A percentile compares a stretch with the other conserved stretches of the same genome.
Evolutionary conservation across 2,797 vertebrate species (phyloP).

Genomic region (Kryptopterus vitreolus): DNA sequence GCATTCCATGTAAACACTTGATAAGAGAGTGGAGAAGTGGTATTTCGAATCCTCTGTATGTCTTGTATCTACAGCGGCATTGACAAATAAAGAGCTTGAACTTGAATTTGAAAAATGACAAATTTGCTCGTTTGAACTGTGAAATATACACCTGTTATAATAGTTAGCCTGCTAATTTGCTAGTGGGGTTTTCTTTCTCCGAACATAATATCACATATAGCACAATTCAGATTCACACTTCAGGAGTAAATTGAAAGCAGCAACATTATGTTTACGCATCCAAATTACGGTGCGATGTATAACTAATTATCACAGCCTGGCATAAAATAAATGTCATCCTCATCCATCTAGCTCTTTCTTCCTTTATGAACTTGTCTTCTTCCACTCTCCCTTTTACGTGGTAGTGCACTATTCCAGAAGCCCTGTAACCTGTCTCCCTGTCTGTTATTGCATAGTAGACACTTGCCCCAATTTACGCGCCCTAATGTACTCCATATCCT

Average conservation of each 20-base stretch:
- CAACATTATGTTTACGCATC: neutral
- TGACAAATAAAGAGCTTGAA: too few relatives aligned
- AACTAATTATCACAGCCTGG: neutral
- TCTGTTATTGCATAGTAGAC: slow-evolving; percentile 39
- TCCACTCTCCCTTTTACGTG: slow-evolving; percentile 31
- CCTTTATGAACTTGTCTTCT: slow-evolving; percentile 5
- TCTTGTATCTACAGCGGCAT: too few relatives aligned
- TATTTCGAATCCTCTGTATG: too few relatives aligned
- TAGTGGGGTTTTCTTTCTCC: neutral
- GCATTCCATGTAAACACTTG: too few relatives aligned
- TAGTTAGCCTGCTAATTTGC: neutral
- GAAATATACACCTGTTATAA: neutral
- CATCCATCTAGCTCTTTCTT: neutral
- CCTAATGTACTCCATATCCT: slow-evolving; percentile 51
- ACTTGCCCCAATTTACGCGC: slow-evolving; percentile 47
- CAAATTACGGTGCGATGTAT: neutral
- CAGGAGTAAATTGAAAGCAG: neutral
- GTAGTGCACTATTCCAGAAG: slow-evolving; percentile 32
- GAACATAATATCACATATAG: neutral
- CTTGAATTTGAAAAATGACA: too few relatives aligned
- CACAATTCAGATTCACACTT: neutral
- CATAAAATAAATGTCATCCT: slow-evolving; percentile 1
- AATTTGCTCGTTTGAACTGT: neutral
- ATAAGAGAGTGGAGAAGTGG: too few relatives aligned
- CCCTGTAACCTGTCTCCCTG: slow-evolving; percentile 28